A percentile compares a stretch with the other conserved stretches of the same genome.
Conservation (phyloP, 2,888 invertebrate genomes). For the Gnatocerus cornutus region DNA sequence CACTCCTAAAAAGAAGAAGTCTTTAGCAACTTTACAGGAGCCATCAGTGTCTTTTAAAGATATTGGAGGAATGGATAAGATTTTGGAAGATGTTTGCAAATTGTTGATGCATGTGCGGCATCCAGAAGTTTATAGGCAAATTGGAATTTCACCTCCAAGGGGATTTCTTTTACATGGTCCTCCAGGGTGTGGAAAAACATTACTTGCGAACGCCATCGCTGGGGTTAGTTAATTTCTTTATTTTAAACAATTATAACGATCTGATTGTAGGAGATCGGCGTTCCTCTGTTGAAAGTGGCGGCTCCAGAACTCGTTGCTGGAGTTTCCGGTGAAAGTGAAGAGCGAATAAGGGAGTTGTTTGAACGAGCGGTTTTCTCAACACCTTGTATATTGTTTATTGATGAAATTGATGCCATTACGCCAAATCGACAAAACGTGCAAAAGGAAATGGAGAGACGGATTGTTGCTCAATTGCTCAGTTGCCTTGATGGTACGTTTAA, state of each 20-base stretch:
- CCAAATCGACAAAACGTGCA: slow-evolving; percentile 92
- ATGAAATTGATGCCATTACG: slow-evolving; percentile 98
- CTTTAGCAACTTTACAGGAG: slow-evolving; percentile 67
- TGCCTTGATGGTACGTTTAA: slow-evolving; percentile 84
- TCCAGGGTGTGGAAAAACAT: slow-evolving; percentile 94
- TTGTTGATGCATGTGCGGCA: slow-evolving; percentile 88
- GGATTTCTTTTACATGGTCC: slow-evolving; percentile 97
- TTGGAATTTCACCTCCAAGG: slow-evolving; percentile 90
- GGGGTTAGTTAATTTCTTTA: slow-evolving; percentile 72
- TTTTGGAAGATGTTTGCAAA: slow-evolving; percentile 73
- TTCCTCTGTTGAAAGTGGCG: slow-evolving; percentile 90
- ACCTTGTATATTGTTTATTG: slow-evolving; percentile 93
- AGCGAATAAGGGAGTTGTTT: slow-evolving; percentile 92
- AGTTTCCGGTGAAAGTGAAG: slow-evolving; percentile 96
- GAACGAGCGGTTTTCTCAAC: slow-evolving; percentile 83
- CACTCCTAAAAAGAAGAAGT: slow-evolving; percentile 66
- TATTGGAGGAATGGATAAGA: slow-evolving; percentile 87
- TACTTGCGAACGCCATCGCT: slow-evolving; percentile 87
- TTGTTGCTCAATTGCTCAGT: slow-evolving; percentile 93
- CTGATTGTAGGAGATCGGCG: slow-evolving; percentile 78
- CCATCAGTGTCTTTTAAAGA: slow-evolving; percentile 79
- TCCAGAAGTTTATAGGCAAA: slow-evolving; percentile 88
- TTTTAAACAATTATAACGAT: background rate
- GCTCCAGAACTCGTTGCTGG: slow-evolving; percentile 96
- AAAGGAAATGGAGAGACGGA: slow-evolving; percentile 96